Conservation (phyloP, 2,113 vertebrate species). For the Pygoscelis adeliae region DNA sequence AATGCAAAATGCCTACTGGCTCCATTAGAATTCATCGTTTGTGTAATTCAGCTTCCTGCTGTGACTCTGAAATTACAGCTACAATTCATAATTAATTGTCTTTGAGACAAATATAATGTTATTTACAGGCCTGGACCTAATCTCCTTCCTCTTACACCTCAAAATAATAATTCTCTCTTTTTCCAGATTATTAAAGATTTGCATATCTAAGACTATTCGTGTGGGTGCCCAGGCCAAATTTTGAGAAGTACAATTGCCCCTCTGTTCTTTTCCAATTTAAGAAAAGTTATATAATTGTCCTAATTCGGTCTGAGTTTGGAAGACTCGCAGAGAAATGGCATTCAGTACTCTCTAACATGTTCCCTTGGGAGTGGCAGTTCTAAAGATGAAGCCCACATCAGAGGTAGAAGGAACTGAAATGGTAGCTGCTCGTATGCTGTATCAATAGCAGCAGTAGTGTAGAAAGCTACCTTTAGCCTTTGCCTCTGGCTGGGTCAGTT, state of each 20-base stretch:
- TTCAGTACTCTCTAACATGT: not conserved
- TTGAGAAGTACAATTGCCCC: constrained; percentile 1
- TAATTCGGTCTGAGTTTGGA: not conserved
- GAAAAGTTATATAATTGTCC: not conserved
- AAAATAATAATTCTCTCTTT: constrained; percentile 48
- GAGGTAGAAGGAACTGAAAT: not conserved
- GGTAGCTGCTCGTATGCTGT: not conserved
- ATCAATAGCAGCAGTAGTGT: not conserved
- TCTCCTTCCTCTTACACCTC: constrained; percentile 61
- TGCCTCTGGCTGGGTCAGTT: not conserved
- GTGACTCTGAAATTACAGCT: constrained; percentile 70
- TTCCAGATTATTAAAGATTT: constrained; percentile 17
- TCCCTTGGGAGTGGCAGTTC: not conserved
- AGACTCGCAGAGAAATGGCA: not conserved
- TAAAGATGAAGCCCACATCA: not conserved
- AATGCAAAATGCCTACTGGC: constrained; percentile 53
- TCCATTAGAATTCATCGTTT: constrained; percentile 61
- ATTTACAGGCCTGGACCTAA: constrained; percentile 59
- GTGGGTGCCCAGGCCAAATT: constrained; percentile 3
- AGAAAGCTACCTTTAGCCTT: not conserved
- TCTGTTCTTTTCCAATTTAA: constrained; percentile 13
- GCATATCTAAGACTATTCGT: constrained; percentile 4
- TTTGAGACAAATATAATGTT: constrained; percentile 64
- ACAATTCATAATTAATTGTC: constrained; percentile 74
- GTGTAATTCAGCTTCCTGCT: constrained; percentile 64